Base-by-base conservation (phyloP, 2,888 invertebrate species). In the Ctenicera cuprea region DNA sequence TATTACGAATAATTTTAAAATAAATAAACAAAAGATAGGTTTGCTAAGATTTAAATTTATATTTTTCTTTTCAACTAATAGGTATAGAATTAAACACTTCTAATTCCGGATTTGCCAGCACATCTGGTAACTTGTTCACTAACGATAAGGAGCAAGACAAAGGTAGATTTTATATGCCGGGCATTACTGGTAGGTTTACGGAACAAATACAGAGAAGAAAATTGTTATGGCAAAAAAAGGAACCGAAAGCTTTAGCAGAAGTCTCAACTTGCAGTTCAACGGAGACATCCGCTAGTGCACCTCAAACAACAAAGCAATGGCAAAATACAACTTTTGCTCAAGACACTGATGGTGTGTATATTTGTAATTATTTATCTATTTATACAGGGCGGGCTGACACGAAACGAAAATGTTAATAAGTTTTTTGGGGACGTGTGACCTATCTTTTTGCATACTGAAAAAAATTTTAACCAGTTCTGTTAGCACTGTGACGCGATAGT, bases 131-230 rank as follows among this genome's bases (percentile, higher is more conserved):
- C 88, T 76, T 88, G 86, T 83, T 89, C 89, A 76, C 9, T 38
- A 38, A 82, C 88, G 0, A 88, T 88, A 73, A 89, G 88, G 59
- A 89, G 88, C 88, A 89, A 89, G 83, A 89, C 88, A 83, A 89
- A 88, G 89, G 89, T 41, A 77, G 85, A 63, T 85, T 86, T 73
- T 85, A 85, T 74, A 83, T 86, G 82, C 86, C 87, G 0, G 87
- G 87, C 1, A 85, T 87, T 26, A 86, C 86, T 45, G 91, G 93
- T 75, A 94, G 95, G 83, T 95, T 97, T 84, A 92, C 95, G 7
- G 94, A 97, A 80, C 96, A 95, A 87, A 93, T 97, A 76, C 95
- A 97, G 84, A 97, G 97, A 86, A 90, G 97, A 64, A 97, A 97
- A 87, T 88, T 97, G 64, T 88, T 98, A 18, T 98, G 98, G 97